These are phyloP conservation scores for Araneus ventricosus DNA, from an alignment of 1,140 invertebrate genomes.

Conservation along the genomic window DNA sequence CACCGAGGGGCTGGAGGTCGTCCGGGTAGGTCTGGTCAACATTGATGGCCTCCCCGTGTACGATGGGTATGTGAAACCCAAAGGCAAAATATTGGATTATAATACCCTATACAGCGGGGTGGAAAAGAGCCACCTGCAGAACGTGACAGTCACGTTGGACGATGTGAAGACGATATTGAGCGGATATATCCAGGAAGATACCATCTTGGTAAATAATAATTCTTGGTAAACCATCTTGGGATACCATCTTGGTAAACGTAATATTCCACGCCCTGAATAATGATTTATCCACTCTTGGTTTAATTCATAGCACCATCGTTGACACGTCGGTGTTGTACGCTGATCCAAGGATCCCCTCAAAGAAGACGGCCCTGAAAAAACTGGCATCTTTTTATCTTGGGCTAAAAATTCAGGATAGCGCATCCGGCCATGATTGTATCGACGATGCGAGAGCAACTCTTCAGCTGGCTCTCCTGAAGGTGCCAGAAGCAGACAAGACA, in stretches of 20 bases:
- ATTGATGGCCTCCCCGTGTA: conserved; percentile 90
- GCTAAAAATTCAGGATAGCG: conserved; percentile 95
- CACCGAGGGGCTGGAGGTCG: conserved; percentile 92
- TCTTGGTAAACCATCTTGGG: too few species aligned
- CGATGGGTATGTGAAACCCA: conserved; percentile 89
- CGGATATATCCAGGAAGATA: conserved; percentile 91
- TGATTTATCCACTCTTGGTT: conserved; percentile 95
- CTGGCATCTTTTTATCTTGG: conserved; percentile 92
- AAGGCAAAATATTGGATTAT: conserved; percentile 90
- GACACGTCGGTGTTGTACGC: too few species aligned
- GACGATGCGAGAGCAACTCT: conserved; percentile 37
- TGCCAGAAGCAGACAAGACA: too few species aligned
- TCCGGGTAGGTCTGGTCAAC: conserved; percentile 86
- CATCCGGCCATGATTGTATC: conserved; percentile 23
- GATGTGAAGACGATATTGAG: conserved; percentile 95
- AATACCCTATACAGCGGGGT: conserved; percentile 95
- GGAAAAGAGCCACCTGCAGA: conserved; percentile 86
- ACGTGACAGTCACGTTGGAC: conserved; percentile 86
- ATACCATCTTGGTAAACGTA: conserved; percentile 97
- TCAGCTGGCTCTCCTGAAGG: conserved; percentile 23
- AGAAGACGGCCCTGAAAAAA: conserved; percentile 92
- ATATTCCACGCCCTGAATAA: conserved; percentile 97
- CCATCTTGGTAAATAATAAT: conserved; percentile 97
- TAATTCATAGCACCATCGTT: conserved; percentile 93
- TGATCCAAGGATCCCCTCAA: conserved; percentile 92